These are phyloP conservation scores for Ceratoteleas bidentatus DNA, from an alignment of 1,140 invertebrate species.

Conservation along the genomic window DNA sequence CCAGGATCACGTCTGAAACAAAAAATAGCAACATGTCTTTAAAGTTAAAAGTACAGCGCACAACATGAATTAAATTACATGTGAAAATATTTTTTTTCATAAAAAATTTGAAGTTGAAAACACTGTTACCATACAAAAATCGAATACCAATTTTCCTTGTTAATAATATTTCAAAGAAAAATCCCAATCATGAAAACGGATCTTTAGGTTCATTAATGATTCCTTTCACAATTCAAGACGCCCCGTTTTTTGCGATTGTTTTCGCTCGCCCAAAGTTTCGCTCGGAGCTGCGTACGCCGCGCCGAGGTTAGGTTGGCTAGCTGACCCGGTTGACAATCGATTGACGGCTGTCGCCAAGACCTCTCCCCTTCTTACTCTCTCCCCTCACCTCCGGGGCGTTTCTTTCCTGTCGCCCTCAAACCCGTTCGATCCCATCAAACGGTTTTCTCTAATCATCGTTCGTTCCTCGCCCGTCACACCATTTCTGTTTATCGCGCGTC, in stretches of 20 bases:
- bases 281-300: conserved; percentile 27
- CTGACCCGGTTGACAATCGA: conserved; percentile 82
- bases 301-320: conserved; percentile 76
- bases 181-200: conserved; percentile 28
- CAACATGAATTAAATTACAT: too few relatives aligned
- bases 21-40: too few relatives aligned
- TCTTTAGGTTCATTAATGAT: background rate
- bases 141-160: too few relatives aligned
- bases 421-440: conserved; percentile 61
- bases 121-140: too few relatives aligned
- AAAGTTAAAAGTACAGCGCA: too few relatives aligned
- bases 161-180: too few relatives aligned
- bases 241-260: conserved; percentile 19
- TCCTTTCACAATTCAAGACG: background rate
- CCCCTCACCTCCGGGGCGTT: conserved; percentile 65
- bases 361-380: conserved; percentile 72
- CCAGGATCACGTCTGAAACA: too few relatives aligned
- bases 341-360: conserved; percentile 82
- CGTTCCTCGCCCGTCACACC: background rate
- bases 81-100: too few relatives aligned
- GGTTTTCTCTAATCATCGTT: conserved; percentile 70
- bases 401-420: conserved; percentile 61
- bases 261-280: conserved; percentile 44
- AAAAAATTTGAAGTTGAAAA: too few relatives aligned
- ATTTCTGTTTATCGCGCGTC: conserved; percentile 25